phyloP scores from a whole-genome alignment of 2,888 invertebrate species.

The Mimachlamys varia region DNA sequence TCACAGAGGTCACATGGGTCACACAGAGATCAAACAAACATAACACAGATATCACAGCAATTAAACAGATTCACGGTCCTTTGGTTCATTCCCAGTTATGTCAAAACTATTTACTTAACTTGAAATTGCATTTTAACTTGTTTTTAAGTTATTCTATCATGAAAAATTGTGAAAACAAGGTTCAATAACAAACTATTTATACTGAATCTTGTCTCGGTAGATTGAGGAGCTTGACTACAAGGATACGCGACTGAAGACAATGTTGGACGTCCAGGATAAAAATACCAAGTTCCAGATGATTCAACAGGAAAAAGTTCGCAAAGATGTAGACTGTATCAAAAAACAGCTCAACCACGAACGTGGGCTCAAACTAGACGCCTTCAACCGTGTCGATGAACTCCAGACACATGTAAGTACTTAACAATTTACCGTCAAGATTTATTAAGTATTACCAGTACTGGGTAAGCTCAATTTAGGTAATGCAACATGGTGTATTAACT shows the following conservation, averaged over 20 bases:
- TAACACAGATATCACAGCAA: too few species aligned
- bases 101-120: too few species aligned
- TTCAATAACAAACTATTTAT: too few species aligned
- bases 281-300: conserved; percentile 67
- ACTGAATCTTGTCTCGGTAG: conserved; percentile 54
- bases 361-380: conserved; percentile 79
- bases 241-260: conserved; percentile 66
- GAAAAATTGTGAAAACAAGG: too few species aligned
- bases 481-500: too few species aligned
- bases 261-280: conserved; percentile 76
- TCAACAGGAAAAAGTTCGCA: conserved; percentile 73
- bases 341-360: conserved; percentile 77
- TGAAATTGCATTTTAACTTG: too few species aligned
- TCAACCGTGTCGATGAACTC: conserved; percentile 79
- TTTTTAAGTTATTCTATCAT: too few species aligned
- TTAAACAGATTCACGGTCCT: neutral
- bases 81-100: neutral
- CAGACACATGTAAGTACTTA: conserved; percentile 69
- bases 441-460: too few species aligned
- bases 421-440: too few species aligned
- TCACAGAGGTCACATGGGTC: neutral
- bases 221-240: conserved; percentile 77
- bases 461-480: too few species aligned
- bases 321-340: conserved; percentile 71
- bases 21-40: too few species aligned